These are phyloP conservation scores for Rhinichthys osculus DNA, from an alignment of 2,797 vertebrate species.

Conservation along the genomic window DNA sequence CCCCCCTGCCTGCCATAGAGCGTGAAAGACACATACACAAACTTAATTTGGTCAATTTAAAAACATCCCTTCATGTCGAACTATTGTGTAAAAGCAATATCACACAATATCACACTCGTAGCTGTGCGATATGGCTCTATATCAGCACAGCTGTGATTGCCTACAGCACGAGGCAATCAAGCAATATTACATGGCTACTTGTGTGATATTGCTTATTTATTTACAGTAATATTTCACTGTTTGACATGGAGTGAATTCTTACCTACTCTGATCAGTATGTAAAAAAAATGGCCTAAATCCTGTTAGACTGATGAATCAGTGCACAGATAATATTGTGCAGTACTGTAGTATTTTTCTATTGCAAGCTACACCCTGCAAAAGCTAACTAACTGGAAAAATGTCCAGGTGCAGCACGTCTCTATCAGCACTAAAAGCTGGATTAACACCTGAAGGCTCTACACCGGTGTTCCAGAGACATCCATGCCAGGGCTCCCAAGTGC, in stretches of 20 bases:
- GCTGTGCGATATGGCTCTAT: no score
- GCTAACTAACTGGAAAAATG: not conserved
- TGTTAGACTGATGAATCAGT: not conserved
- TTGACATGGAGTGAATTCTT: not conserved
- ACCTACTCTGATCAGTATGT: not conserved
- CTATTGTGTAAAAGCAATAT: no score
- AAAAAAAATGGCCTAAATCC: not conserved
- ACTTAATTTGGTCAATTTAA: no score
- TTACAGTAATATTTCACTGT: no score
- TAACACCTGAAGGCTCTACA: conserved; percentile 30
- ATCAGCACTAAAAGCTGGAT: conserved; percentile 20
- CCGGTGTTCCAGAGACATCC: conserved; percentile 1
- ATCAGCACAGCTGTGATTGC: no score
- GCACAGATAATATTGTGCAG: not conserved
- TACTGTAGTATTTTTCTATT: not conserved
- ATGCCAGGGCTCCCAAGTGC: conserved; percentile 39
- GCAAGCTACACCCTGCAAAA: not conserved
- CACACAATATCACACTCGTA: no score
- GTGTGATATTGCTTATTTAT: no score
- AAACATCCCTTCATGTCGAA: no score
- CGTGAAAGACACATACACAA: no score
- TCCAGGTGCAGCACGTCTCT: not conserved
- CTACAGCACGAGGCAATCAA: no score
- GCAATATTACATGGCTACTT: no score
- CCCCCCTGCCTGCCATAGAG: no score